Percentiles rank a stretch among this genome's conserved stretches.
These are phyloP conservation scores for Aphelenchoides fujianensis DNA, from an alignment of 1,140 invertebrate genomes.

Conservation along the genomic window DNA sequence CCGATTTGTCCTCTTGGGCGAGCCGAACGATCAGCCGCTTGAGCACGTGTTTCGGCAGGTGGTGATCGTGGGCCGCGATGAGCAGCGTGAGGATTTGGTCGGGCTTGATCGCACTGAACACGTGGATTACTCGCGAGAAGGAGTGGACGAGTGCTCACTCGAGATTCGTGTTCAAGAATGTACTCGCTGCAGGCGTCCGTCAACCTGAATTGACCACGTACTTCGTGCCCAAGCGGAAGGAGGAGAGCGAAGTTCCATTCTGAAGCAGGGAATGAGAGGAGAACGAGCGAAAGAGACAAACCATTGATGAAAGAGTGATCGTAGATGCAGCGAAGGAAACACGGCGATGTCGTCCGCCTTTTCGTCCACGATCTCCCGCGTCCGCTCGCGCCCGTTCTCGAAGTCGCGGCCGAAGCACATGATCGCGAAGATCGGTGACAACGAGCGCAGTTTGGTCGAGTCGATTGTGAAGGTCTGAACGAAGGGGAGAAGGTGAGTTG, in stretches of 20 bases:
- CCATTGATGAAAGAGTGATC: constrained; percentile 28
- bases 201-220: constrained; percentile 27
- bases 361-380: constrained; percentile 30
- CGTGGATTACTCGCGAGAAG: constrained; percentile 22
- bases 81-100: constrained; percentile 34
- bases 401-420: constrained; percentile 35
- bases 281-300: constrained; percentile 2
- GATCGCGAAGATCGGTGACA: constrained; percentile 31
- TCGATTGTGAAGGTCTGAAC: constrained; percentile 28
- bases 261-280: no score
- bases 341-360: constrained; percentile 22
- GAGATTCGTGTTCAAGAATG: constrained; percentile 21
- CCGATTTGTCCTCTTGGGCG: constrained; percentile 25
- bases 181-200: constrained; percentile 29
- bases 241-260: constrained; percentile 32
- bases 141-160: constrained; percentile 18
- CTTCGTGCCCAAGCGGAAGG: constrained; percentile 24
- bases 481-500: background rate
- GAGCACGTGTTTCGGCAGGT: constrained; percentile 15
- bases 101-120: constrained; percentile 31
- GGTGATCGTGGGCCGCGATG: constrained; percentile 31
- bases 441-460: constrained; percentile 22
- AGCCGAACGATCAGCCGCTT: constrained; percentile 22
- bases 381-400: constrained; percentile 29
- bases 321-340: constrained; percentile 25